A percentile compares a stretch with the other conserved stretches of the same genome.
Evolutionary conservation across 2,797 vertebrate genomes (phyloP).

Genomic region (Rhincodon typus): DNA sequence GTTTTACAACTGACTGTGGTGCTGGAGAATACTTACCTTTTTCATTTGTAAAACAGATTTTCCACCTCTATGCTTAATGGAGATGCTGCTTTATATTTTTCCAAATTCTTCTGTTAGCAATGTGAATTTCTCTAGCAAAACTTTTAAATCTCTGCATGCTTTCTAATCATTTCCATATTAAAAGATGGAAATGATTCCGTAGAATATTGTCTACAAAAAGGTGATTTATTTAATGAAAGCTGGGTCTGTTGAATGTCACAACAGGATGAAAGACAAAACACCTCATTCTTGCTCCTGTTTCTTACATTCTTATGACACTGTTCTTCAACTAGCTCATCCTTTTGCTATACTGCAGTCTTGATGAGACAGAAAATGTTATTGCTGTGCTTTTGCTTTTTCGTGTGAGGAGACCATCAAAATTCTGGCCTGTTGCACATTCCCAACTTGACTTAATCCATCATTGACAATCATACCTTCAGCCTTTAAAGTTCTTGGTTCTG

Average conservation of each 20-base stretch:
- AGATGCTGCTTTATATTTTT: neutral
- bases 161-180: neutral
- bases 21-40: neutral
- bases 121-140: neutral
- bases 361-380: neutral
- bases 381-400: neutral
- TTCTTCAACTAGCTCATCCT: too few relatives aligned
- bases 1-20: neutral
- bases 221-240: neutral
- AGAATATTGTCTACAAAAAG: neutral
- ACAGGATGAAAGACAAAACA: too few relatives aligned
- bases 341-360: neutral
- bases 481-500: too few relatives aligned
- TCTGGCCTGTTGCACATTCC: too few relatives aligned
- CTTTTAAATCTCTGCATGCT: neutral
- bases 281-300: too few relatives aligned
- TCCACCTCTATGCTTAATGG: neutral
- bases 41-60: neutral
- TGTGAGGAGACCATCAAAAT: neutral
- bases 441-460: too few relatives aligned
- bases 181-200: neutral
- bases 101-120: neutral
- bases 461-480: too few relatives aligned
- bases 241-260: too few relatives aligned
- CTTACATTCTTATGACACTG: neutral